Percentiles rank a stretch among this genome's conserved stretches.
These are phyloP conservation scores for Epizoanthus scotinus DNA, from an alignment of 92 coral and sea anemone genomes.

Conservation along the genomic window DNA sequence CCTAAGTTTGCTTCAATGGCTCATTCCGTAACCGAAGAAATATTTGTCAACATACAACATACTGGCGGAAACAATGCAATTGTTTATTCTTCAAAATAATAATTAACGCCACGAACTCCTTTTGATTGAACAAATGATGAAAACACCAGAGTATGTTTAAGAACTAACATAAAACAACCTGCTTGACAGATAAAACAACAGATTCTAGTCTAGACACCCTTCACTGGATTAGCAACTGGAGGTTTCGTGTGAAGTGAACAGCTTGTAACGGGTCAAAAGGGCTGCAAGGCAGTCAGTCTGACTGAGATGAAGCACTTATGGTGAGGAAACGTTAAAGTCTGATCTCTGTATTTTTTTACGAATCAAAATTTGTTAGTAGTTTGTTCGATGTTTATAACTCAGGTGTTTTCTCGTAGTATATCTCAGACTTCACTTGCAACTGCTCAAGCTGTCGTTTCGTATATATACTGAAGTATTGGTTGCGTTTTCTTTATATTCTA, in stretches of 20 bases:
- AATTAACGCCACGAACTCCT: not conserved
- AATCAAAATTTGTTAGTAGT: not conserved
- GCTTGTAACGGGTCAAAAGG: no score
- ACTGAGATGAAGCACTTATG: not conserved
- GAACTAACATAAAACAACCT: not conserved
- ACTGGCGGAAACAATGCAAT: not conserved
- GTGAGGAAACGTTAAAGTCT: not conserved
- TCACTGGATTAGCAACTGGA: not conserved
- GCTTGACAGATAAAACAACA: not conserved
- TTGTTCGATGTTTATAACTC: not conserved
- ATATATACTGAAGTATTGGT: no score
- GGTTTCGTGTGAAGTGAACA: not conserved
- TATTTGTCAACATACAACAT: not conserved
- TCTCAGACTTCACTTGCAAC: no score
- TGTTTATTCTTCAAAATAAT: not conserved
- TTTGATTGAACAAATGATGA: not conserved
- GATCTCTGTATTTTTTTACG: not conserved
- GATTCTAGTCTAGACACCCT: not conserved
- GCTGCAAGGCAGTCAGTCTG: not conserved
- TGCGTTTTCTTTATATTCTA: no score
- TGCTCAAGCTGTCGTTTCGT: no score
- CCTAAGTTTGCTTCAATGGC: not conserved
- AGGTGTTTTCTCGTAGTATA: no score
- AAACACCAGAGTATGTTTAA: slow-evolving; percentile 9
- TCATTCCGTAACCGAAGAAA: not conserved